phyloP scores from a whole-genome alignment of 2,888 invertebrate genomes.

The Pristionchus exspectatus region DNA sequence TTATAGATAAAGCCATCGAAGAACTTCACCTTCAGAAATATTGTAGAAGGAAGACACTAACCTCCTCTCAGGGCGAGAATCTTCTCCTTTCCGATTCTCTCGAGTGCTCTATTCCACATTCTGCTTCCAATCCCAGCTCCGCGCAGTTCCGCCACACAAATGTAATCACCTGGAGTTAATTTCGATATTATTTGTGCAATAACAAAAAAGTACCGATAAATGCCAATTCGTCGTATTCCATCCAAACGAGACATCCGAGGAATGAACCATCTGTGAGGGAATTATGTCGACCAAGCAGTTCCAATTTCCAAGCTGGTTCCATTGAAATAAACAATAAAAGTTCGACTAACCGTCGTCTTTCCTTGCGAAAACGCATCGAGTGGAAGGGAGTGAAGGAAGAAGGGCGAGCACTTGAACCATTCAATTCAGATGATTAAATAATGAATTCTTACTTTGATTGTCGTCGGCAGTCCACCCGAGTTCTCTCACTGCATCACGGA shows the following conservation, averaged over 20 bases:
- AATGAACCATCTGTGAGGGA: slow-evolving; percentile 14
- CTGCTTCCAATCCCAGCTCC: neutral
- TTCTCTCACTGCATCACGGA: neutral
- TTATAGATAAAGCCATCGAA: too few relatives aligned
- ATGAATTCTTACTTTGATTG: neutral
- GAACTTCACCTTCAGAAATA: neutral
- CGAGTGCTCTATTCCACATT: slow-evolving; percentile 19
- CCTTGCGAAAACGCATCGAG: neutral
- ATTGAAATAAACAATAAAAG: neutral
- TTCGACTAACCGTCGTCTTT: neutral
- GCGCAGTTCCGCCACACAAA: neutral
- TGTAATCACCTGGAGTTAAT: neutral
- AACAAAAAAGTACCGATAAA: neutral
- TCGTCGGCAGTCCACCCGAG: neutral
- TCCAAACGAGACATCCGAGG: slow-evolving; percentile 26
- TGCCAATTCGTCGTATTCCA: slow-evolving; percentile 17
- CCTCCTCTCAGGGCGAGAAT: neutral
- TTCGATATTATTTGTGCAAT: neutral
- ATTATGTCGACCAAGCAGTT: too few relatives aligned
- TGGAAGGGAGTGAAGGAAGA: neutral
- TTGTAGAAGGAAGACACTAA: neutral
- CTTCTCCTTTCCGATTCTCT: neutral
- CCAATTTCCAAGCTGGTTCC: too few relatives aligned
- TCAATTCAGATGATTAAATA: neutral
- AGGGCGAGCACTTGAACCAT: neutral